Conservation (phyloP, 1,140 invertebrate species). For the Bemisia tabaci region DNA sequence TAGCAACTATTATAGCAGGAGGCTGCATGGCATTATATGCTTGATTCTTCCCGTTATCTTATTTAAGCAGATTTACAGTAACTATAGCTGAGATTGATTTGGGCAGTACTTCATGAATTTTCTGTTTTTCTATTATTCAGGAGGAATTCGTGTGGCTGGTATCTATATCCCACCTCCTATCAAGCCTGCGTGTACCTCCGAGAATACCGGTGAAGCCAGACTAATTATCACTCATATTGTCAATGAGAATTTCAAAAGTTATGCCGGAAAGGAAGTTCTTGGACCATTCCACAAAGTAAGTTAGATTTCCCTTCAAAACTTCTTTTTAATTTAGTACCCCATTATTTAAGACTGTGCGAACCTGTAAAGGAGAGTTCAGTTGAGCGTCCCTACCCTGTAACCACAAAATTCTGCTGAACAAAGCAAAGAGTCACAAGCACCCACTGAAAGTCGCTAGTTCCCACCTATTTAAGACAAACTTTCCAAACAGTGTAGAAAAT, state of each 20-base stretch:
- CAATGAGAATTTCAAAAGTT: slow-evolving; percentile 96
- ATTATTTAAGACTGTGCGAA: neutral
- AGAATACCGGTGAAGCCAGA: slow-evolving; percentile 55
- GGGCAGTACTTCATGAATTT: no score
- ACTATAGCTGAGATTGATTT: no score
- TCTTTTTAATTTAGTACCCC: neutral
- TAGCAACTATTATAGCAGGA: no score
- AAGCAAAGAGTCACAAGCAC: neutral
- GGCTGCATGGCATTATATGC: no score
- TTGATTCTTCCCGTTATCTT: no score
- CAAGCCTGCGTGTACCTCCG: slow-evolving; percentile 44
- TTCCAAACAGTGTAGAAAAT: no score
- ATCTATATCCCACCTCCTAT: slow-evolving; percentile 79
- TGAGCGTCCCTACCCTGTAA: neutral
- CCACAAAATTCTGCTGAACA: neutral
- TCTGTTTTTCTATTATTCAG: no score
- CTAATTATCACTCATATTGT: slow-evolving; percentile 86
- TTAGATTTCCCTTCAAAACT: neutral
- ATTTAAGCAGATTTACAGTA: no score
- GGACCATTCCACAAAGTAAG: slow-evolving; percentile 71
- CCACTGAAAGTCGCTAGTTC: no score
- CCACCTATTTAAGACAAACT: no score
- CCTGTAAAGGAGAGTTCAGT: neutral
- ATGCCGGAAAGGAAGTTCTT: slow-evolving; percentile 63
- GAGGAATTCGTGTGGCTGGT: slow-evolving; percentile 44